Conservation (phyloP, 2,797 vertebrate genomes). For the Mareca strepera region DNA sequence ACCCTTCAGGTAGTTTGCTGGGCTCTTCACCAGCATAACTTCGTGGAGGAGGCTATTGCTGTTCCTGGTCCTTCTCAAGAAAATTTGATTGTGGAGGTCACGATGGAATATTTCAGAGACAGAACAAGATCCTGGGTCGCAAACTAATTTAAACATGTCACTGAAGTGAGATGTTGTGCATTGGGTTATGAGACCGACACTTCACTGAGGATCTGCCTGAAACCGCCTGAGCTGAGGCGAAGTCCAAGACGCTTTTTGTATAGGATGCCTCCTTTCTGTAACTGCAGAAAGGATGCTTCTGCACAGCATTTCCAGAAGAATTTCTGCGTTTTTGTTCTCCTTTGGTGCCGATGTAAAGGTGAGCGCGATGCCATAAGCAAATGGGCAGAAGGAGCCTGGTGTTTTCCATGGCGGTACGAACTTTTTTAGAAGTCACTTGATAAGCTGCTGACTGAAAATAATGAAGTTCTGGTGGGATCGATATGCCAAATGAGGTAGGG, state of each 20-base stretch:
- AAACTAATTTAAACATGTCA: neutral
- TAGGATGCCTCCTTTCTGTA: neutral
- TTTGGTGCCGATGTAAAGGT: neutral
- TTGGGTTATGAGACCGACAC: neutral
- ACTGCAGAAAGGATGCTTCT: neutral
- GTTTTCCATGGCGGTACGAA: neutral
- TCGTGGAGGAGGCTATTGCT: neutral
- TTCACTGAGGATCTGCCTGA: neutral
- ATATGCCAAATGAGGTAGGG: neutral
- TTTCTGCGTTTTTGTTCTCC: neutral
- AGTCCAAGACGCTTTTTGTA: neutral
- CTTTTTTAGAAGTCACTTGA: neutral
- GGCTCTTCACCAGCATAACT: neutral
- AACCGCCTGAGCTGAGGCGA: neutral
- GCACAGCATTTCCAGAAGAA: neutral
- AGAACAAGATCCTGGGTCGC: neutral
- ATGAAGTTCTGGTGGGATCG: neutral
- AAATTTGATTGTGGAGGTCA: slow-evolving; percentile 5
- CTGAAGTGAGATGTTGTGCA: neutral
- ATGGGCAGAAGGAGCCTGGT: neutral
- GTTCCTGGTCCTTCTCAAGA: neutral
- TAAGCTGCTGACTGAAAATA: neutral
- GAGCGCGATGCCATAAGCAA: neutral
- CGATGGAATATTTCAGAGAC: neutral
- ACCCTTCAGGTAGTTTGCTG: neutral